Base-by-base conservation (phyloP, 30 jellyfish, hydroid and myxozoan genomes). In the Sanderia malayensis region DNA sequence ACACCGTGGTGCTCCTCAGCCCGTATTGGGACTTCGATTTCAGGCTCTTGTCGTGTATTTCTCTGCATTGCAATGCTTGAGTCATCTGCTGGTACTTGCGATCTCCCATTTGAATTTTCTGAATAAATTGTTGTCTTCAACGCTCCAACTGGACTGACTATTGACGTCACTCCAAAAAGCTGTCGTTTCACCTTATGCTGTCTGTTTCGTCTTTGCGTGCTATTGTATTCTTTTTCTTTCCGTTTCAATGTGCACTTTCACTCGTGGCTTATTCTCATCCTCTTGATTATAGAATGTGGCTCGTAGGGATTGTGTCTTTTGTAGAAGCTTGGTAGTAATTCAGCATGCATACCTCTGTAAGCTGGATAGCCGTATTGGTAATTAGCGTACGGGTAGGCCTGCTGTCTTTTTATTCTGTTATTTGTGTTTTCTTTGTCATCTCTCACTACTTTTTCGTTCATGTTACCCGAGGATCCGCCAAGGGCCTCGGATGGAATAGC, bases 401-500 rank as follows among this genome's bases (percentile, higher is more conserved):
- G 88, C 44, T 80, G 32, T 76, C 63, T 76, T n/a, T n/a, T n/a
- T 62, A 80, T 64, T 11, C 25, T 46, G 37, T 18, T 70, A 1
- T 31, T 44, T 28, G 37, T 25, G 44, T 30, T 44, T 22, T 58
- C 33, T 27, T 41, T n/a, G 17, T 9, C 32, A 29, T 31, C 69
- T 27, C 58, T 59, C 3, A 17, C 31, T 24, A 66, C 75, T 66
- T 63, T 65, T 23, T 63, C 28, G 27, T n/a, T n/a, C n/a, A n/a
- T n/a, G n/a, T 49, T 49, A 15, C 27, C 64, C 23, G 64, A 49
- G 18, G 27, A 9, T 11, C 88, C 88, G 70, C 73, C 88, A 60
- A 76, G 63, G 97, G 97, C 95, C 97, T 76, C 97, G 92, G 95
- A 82, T 83, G 88, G 80, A 74, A 37, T 66, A 57, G 82, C 94